Evolutionary conservation across 2,113 vertebrate species (phyloP).

Genomic region (Columba livia): DNA sequence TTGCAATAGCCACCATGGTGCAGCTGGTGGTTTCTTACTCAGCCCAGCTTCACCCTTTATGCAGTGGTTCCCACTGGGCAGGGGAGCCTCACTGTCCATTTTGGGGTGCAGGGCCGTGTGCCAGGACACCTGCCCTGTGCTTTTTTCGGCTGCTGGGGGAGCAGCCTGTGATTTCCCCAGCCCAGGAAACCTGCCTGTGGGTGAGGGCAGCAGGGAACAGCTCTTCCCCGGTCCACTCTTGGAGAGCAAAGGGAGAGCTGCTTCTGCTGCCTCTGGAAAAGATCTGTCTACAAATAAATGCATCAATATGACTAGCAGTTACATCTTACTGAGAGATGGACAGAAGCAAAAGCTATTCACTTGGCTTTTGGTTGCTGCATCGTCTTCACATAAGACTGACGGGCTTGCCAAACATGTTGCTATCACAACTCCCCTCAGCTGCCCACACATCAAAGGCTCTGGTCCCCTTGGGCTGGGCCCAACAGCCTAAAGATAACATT

Average conservation of each 20-base stretch:
- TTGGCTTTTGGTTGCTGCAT: not conserved
- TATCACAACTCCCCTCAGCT: not conserved
- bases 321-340: not conserved
- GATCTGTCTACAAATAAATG: not conserved
- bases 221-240: not conserved
- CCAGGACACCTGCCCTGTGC: not conserved
- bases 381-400: fast-evolving
- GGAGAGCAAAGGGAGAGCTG: not conserved
- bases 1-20: fast-evolving
- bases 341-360: not conserved
- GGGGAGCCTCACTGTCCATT: not conserved
- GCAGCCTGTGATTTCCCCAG: fast-evolving
- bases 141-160: not conserved
- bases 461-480: not conserved
- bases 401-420: fast-evolving
- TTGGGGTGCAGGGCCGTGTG: not conserved
- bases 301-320: fast-evolving
- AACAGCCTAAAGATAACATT: not conserved
- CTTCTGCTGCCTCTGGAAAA: not conserved
- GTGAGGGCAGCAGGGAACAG: fast-evolving
- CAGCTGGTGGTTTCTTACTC: fast-evolving
- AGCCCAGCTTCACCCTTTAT: not conserved
- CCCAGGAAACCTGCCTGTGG: not conserved
- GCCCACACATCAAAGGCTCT: fast-evolving
- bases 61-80: not conserved